Conservation (phyloP, 2,797 vertebrate species). For the Trematomus bernacchii region DNA sequence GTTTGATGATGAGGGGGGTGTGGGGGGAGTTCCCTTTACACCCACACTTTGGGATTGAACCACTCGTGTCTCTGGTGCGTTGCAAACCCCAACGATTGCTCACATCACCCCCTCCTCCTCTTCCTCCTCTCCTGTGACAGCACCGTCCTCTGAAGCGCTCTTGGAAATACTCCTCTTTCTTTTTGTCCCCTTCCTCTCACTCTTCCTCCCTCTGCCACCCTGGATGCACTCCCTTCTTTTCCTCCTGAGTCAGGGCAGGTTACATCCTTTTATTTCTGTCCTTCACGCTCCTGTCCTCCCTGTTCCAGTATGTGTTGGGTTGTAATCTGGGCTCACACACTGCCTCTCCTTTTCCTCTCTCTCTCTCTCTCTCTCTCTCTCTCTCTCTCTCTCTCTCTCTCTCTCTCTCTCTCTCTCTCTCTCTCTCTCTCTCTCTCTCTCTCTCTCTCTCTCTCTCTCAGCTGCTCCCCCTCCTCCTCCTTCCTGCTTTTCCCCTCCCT, state of each 20-base stretch:
- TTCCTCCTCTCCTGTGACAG: constrained; percentile 46
- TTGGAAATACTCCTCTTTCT: constrained; percentile 23
- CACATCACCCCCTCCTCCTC: constrained; percentile 18
- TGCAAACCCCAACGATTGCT: constrained; percentile 23
- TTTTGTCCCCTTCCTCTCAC: constrained; percentile 9
- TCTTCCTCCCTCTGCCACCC: constrained; percentile 13
- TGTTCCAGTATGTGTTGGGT: constrained; percentile 38
- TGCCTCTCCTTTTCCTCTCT: constrained; percentile 61
- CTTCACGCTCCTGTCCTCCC: constrained; percentile 29
- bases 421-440: constrained; percentile 43
- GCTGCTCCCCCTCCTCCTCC: constrained; percentile 55
- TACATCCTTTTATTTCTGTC: constrained; percentile 41
- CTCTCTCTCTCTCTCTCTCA: constrained; percentile 46
- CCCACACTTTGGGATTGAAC: constrained; percentile 4
- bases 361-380: constrained; percentile 45
- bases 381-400: constrained; percentile 51
- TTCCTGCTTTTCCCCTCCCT: constrained; percentile 62
- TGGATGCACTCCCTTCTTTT: constrained; percentile 17
- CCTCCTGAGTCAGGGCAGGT: constrained; percentile 22
- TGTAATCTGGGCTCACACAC: constrained; percentile 77
- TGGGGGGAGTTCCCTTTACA: constrained; percentile 26
- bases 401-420: constrained; percentile 45
- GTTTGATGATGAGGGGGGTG: constrained; percentile 2
- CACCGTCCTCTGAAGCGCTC: constrained; percentile 39
- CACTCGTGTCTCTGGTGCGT: neutral